Base-by-base conservation (phyloP, 2,113 vertebrate genomes). In the Grantiella picta region DNA sequence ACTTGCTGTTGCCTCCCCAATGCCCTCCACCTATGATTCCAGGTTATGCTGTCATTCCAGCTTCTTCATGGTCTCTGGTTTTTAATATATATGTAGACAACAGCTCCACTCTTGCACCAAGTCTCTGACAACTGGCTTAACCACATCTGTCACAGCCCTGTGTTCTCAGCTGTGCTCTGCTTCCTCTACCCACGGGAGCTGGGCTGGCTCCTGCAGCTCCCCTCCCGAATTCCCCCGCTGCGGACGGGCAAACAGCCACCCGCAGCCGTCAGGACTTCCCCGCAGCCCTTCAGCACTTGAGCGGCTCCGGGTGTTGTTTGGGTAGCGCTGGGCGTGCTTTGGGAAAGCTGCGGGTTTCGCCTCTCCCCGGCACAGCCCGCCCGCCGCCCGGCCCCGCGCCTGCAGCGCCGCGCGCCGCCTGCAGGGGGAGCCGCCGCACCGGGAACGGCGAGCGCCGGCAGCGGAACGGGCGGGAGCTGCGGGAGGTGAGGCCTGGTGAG, bases 251-350 rank as follows among this genome's bases (percentile, higher is more conserved):
- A 2, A 5, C 28, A 53, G 78, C 20, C 21, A 1, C 61, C 21
- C 7, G 54, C 24, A 16, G 19, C 1, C 23, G 11, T 9, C 35
- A 0, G 42, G 3, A 0, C 27, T 12, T 15, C 25, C 15, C 35
- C 1, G 28, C 61, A 8, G 45, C 3, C 3, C 33, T 22, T 24
- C 14, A 16, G 53, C 53, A 0, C 11, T n/a, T 2, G 23, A 1
- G 28, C 3, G 40, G 4, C 50, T 18, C 29, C 4, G 15, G 5
- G 38, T 1, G 52, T 5, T 4, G 33, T 4, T 24, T 0, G 11
- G 36, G 1, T 4, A 2, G 31, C 2, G 1, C 4, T 3, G 59
- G 70, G 14, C 7, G 0, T 1, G 42, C 28, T 9, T 2, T 4
- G 54, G 57, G 40, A 4, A 1, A 11, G 1, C 17, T 0, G 57